These are phyloP conservation scores for Parnassius smintheus DNA, from an alignment of 2,888 invertebrate genomes.

Conservation along the genomic window DNA sequence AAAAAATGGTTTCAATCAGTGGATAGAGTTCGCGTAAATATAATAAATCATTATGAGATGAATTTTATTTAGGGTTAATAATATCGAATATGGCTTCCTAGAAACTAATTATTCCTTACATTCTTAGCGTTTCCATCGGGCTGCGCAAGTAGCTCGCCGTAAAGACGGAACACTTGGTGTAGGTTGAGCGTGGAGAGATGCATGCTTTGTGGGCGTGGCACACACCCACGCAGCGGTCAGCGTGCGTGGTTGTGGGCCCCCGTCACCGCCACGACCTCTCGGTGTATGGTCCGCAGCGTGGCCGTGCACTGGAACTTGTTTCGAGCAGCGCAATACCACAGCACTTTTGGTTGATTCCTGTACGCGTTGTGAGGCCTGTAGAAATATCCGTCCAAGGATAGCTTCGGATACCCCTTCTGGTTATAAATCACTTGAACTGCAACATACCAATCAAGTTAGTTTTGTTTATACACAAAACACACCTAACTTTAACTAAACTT, in stretches of 20 bases:
- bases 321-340: conserved; percentile 72
- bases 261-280: conserved; percentile 55
- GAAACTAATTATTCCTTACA: conserved; percentile 2
- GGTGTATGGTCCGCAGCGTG: conserved; percentile 57
- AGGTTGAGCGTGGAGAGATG: conserved; percentile 38
- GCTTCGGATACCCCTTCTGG: conserved; percentile 66
- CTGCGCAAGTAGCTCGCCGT: conserved; percentile 44
- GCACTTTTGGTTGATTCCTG: conserved; percentile 61
- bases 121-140: conserved; percentile 26
- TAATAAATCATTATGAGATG: conserved; percentile 4
- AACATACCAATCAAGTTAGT: conserved; percentile 38
- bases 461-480: not conserved
- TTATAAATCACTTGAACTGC: conserved; percentile 62
- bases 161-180: conserved; percentile 46
- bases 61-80: conserved; percentile 2
- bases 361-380: conserved; percentile 73
- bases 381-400: conserved; percentile 59
- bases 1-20: too few species aligned
- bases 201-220: conserved; percentile 33
- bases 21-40: not conserved
- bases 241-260: conserved; percentile 61
- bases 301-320: conserved; percentile 61
- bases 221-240: conserved; percentile 42
- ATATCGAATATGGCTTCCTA: not conserved
- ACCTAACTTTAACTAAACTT: not conserved